These are phyloP conservation scores for Oligia latruncula DNA, from an alignment of 2,888 invertebrate species.

Conservation along the genomic window DNA sequence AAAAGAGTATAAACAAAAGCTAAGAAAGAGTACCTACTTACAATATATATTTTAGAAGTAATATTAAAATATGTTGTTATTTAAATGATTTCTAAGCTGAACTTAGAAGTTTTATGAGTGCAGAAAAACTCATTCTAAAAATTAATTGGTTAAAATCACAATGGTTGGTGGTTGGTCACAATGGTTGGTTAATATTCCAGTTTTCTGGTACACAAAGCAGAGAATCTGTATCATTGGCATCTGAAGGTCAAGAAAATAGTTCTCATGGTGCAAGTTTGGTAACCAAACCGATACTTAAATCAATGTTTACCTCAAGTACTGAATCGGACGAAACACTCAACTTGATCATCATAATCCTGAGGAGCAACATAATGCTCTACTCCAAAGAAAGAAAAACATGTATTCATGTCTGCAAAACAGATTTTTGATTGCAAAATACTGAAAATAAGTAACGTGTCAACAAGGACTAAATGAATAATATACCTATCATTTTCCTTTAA, in stretches of 20 bases:
- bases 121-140: background rate
- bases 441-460: too few species aligned
- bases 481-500: slow-evolving; percentile 2
- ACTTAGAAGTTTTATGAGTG: background rate
- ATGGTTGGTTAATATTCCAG: background rate
- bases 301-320: background rate
- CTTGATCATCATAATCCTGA: background rate
- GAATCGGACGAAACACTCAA: background rate
- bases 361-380: background rate
- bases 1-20: too few species aligned
- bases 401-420: background rate
- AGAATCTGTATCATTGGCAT: background rate
- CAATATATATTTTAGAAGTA: background rate
- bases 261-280: background rate
- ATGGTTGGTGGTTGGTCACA: too few species aligned
- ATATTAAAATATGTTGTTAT: background rate
- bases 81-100: background rate
- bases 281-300: background rate
- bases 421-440: too few species aligned
- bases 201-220: background rate
- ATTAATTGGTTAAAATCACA: background rate
- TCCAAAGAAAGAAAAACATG: background rate
- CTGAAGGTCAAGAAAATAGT: slow-evolving; percentile 2
- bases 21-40: too few species aligned
- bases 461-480: background rate